Evolutionary conservation across 1,140 invertebrate genomes (phyloP).

Genomic region (Semibalanus balanoides): DNA sequence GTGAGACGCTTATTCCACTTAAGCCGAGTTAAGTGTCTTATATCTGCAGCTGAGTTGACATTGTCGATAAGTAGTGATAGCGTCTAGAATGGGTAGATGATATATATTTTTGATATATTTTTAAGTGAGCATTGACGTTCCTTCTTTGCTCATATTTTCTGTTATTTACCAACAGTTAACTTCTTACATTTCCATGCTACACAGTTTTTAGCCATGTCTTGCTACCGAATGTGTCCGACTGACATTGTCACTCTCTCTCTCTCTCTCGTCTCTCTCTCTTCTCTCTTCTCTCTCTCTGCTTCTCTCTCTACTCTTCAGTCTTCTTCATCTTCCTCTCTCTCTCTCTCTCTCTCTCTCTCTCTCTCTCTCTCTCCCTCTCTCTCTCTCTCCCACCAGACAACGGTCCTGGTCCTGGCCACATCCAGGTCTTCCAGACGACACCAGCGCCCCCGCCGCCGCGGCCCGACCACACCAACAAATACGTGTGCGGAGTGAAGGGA

Average conservation of each 20-base stretch:
- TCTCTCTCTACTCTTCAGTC: not conserved
- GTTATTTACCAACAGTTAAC: not conserved
- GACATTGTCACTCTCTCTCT: not conserved
- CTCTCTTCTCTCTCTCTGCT: not conserved
- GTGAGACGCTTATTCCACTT: too few relatives aligned
- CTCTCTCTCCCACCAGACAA: constrained; percentile 1
- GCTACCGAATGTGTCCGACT: too few relatives aligned
- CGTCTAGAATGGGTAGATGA: too few relatives aligned
- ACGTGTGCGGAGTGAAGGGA: constrained; percentile 81
- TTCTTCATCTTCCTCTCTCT: not conserved
- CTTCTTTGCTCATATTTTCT: too few relatives aligned
- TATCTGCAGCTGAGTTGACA: too few relatives aligned
- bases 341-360: constrained; percentile 5
- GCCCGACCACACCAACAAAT: constrained; percentile 44
- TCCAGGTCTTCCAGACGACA: not conserved
- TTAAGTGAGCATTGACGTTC: too few relatives aligned
- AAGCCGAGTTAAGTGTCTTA: too few relatives aligned
- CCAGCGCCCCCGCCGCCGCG: constrained; percentile 7
- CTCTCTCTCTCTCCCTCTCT: not conserved
- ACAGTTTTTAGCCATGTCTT: too few relatives aligned
- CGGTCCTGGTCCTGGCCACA: not conserved
- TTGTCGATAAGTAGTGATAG: too few relatives aligned
- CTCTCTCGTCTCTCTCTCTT: too few relatives aligned
- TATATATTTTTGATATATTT: too few relatives aligned
- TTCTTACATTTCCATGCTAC: not conserved